phyloP scores from a whole-genome alignment of 1,140 invertebrate genomes.

The Antheraea pernyi region DNA sequence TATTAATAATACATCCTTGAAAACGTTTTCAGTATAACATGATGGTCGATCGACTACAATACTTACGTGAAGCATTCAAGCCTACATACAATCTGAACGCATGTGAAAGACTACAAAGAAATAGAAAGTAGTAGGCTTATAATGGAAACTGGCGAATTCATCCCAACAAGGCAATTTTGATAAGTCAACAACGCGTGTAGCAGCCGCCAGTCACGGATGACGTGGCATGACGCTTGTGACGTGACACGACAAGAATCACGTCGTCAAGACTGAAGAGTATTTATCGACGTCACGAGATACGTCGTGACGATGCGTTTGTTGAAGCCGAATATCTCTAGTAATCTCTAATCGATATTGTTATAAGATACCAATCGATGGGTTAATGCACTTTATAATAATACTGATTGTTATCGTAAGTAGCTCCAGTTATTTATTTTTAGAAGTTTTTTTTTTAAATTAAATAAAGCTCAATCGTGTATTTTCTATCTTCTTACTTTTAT shows the following conservation, averaged over 20 bases:
- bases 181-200: slow-evolving; percentile 39
- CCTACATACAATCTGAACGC: background rate
- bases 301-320: slow-evolving; percentile 19
- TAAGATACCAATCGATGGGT: no score
- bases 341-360: no score
- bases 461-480: no score
- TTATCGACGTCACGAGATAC: slow-evolving; percentile 49
- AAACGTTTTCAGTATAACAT: background rate
- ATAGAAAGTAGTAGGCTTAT: background rate
- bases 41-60: background rate
- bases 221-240: slow-evolving; percentile 30
- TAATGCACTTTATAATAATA: no score
- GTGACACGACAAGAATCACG: background rate
- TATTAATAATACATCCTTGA: background rate
- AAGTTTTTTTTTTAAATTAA: no score
- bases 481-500: no score
- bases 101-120: background rate
- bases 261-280: slow-evolving; percentile 18
- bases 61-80: background rate
- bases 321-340: background rate
- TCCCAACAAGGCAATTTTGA: slow-evolving; percentile 38
- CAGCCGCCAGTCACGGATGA: slow-evolving; percentile 21
- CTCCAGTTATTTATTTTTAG: no score
- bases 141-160: slow-evolving; percentile 30
- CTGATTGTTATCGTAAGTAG: no score